Conservation (phyloP, 92 coral and sea anemone genomes). For the Bergia sp. region DNA sequence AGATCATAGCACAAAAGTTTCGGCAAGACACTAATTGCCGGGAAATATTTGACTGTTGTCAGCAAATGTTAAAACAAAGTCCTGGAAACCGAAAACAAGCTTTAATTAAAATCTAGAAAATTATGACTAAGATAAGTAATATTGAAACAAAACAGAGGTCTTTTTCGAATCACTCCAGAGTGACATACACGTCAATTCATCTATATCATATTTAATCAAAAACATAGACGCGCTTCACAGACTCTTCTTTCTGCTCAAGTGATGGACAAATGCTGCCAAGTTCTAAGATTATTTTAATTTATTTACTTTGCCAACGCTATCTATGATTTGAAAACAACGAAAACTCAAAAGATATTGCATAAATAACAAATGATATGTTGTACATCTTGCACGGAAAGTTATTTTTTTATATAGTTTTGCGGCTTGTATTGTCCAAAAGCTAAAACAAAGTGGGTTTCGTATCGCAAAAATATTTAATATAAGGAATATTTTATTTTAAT, state of each 20-base stretch:
- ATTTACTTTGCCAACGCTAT: too few species aligned
- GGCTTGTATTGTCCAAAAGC: not conserved
- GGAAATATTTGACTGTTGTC: not conserved
- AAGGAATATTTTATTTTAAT: not conserved
- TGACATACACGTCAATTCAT: not conserved
- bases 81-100: not conserved
- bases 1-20: not conserved
- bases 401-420: not conserved
- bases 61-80: not conserved
- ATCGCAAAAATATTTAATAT: not conserved
- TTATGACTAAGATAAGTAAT: not conserved
- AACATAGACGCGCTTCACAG: not conserved
- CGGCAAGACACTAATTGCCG: not conserved
- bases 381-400: not conserved
- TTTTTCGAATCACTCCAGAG: not conserved
- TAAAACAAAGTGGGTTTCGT: not conserved
- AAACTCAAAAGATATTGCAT: too few species aligned
- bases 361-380: too few species aligned
- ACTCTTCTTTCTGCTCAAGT: not conserved
- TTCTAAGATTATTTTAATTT: too few species aligned
- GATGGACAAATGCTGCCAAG: too few species aligned
- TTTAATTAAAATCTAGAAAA: not conserved
- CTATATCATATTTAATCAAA: too few species aligned
- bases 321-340: too few species aligned
- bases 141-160: not conserved